phyloP scores from a whole-genome alignment of 2,888 invertebrate genomes.

The Andricus curvator region DNA sequence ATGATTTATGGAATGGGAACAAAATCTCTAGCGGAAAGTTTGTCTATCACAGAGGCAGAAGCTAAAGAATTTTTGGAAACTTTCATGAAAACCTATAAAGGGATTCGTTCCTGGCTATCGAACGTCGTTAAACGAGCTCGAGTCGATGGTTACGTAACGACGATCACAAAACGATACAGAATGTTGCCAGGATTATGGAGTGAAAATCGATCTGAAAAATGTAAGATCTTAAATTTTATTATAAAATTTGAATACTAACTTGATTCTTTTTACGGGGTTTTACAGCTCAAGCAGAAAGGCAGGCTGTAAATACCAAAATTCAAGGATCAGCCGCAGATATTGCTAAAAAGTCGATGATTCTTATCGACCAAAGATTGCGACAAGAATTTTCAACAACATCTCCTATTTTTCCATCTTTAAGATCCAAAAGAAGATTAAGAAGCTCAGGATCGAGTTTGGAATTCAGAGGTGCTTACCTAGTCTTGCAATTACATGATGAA shows the following conservation, averaged over 20 bases:
- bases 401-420: conserved; percentile 59
- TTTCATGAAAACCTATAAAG: conserved; percentile 89
- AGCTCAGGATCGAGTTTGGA: conserved; percentile 61
- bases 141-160: conserved; percentile 89
- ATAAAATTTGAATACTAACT: not conserved
- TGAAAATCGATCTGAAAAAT: conserved; percentile 80
- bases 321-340: conserved; percentile 99
- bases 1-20: conserved; percentile 98
- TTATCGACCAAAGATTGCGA: conserved; percentile 83
- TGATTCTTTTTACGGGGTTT: conserved; percentile 21
- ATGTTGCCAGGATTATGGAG: conserved; percentile 88
- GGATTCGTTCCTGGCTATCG: conserved; percentile 83
- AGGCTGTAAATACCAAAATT: conserved; percentile 96
- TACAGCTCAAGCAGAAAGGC: conserved; percentile 92
- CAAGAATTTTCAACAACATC: conserved; percentile 75
- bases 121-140: conserved; percentile 83
- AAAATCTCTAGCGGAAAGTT: conserved; percentile 87
- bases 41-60: conserved; percentile 88
- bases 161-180: conserved; percentile 88
- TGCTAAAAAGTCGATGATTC: conserved; percentile 93
- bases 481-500: conserved; percentile 98
- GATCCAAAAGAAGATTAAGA: conserved; percentile 62
- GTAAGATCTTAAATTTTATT: conserved; percentile 78
- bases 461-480: conserved; percentile 82
- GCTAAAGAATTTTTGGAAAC: conserved; percentile 89